Base-by-base conservation (phyloP, 2,797 vertebrate species). In the Antennarius maculatus region DNA sequence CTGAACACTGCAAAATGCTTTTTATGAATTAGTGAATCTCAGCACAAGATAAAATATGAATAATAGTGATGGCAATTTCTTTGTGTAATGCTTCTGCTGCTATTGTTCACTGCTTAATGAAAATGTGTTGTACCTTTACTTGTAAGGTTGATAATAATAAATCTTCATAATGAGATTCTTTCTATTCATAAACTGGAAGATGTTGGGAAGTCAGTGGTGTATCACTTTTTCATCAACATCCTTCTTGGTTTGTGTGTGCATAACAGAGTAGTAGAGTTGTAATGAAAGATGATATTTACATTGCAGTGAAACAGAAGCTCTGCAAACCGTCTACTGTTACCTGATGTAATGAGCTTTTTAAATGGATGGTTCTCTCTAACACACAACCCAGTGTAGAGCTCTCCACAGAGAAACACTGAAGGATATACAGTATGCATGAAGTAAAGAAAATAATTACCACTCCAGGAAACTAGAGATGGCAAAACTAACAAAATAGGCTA, bases 321-420 rank as follows among this genome's bases (percentile, higher is more conserved):
- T 60, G 51, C 41, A 28, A 31, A 75, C 29, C 11, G 13, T 80
- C 59, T 76, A 75, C 7, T 76, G 71, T 80, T 63, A 54, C 66
- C 41, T 34, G 49, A 63, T 73, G 61, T 90, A 90, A 92, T 90
- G 81, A 90, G 85, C 87, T 73, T 90, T 92, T 93, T 92, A 91
- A 93, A 93, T 94, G 90, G 89, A 93, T 92, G 76, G 69, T 72
- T 82, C 76, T 46, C 75, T 68, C 64, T 52, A 76, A 80, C 77
- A 76, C 49, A 47, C 46, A 63, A 16, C 61, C 51, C 82, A 50
- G 73, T 34, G 17, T 50, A 42, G 37, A 10, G 42, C 39, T 16
- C 39, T 48, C 10, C 17, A 62, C 54, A 37, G 11, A 62, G n/a
- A 63, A 14, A 58, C 46, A 45, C 31, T 43, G 17, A 49, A 7